Evolutionary conservation across 2,113 vertebrate genomes (phyloP), one percentile per base, ranked within the genome.

Genomic region (Pseudorectes ferrugineus): DNA sequence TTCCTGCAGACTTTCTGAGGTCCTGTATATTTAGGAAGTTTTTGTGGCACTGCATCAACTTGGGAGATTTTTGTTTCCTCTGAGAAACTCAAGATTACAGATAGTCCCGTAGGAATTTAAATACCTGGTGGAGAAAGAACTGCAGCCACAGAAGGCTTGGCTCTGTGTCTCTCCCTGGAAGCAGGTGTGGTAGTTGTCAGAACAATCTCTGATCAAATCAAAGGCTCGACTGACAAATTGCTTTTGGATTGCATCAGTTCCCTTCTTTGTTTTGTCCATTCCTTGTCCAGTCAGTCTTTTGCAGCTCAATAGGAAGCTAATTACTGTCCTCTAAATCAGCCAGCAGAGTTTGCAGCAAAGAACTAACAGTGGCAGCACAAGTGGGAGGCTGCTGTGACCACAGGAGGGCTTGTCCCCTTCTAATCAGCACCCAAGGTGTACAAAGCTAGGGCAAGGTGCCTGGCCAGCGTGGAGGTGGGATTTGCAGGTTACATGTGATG

Each of bases 241-340:
- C 25, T 95, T 82, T 86, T 87, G 77, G 65, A 89, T 93, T 73
- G 58, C 84, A 62, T 81, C 62, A 66, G 0, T 88, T 68, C 73
- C 38, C 51, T 91, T 79, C 81, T 91, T 92, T 95, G 84, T 87
- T 93, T 87, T 72, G 49, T 88, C 82, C 67, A 45, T 94, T 87
- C 67, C 85, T 92, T 93, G 92, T 94, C 92, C 85, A 88, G 43
- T 87, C 28, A 3, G 63, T 88, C 78, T 92, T 92, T 85, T 89
- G 51, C 52, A 67, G 86, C 68, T 95, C 89, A 95, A 77, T 96
- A 91, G 80, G 68, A 92, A 91, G 40, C 75, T 88, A 71, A 95
- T 95, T 95, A 40, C 91, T 92, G 81, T 95, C 75, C 62, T 88
- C 58, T 88, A 76, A 83, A 83, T 85, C 51, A 93, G 33, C 80